Evolutionary conservation across 2,888 invertebrate species (phyloP).

Genomic region (Hypolimnas misippus): DNA sequence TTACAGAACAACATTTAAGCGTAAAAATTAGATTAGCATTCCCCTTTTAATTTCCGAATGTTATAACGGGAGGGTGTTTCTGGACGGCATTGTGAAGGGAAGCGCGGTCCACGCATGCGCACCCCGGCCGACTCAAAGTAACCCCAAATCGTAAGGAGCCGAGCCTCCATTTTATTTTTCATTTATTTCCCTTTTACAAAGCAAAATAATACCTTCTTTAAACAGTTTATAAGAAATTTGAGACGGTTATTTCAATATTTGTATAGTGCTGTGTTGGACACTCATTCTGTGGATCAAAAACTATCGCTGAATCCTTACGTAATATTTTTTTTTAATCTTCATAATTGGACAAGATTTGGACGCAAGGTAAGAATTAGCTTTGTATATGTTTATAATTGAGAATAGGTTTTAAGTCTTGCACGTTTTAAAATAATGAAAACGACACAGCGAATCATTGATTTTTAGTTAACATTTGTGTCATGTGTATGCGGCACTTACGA

Average conservation of each 20-base stretch:
- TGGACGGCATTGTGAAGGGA: constrained; percentile 57
- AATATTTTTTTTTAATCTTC: constrained; percentile 22
- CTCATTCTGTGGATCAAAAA: constrained; percentile 20
- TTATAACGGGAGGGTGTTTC: constrained; percentile 40
- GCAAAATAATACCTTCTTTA: constrained; percentile 45
- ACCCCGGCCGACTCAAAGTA: constrained; percentile 49
- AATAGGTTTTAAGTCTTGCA: background rate
- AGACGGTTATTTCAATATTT: constrained; percentile 30
- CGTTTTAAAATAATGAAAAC: background rate
- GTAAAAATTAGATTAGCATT: background rate
- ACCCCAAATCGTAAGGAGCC: constrained; percentile 59
- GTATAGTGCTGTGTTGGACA: constrained; percentile 42
- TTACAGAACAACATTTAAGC: background rate
- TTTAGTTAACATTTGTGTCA: constrained; percentile 42
- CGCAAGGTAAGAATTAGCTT: constrained; percentile 19
- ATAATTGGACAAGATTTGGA: constrained; percentile 14
- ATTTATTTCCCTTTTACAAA: constrained; percentile 53
- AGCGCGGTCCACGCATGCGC: constrained; percentile 66
- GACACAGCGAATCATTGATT: constrained; percentile 47
- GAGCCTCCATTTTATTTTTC: constrained; percentile 74
- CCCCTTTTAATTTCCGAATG: constrained; percentile 8
- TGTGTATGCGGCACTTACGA: constrained; percentile 4
- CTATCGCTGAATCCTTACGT: constrained; percentile 50
- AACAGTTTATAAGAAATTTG: constrained; percentile 30
- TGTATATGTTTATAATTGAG: background rate